Conservation (phyloP, 2,888 invertebrate genomes). For the Scaptomyza parva region DNA sequence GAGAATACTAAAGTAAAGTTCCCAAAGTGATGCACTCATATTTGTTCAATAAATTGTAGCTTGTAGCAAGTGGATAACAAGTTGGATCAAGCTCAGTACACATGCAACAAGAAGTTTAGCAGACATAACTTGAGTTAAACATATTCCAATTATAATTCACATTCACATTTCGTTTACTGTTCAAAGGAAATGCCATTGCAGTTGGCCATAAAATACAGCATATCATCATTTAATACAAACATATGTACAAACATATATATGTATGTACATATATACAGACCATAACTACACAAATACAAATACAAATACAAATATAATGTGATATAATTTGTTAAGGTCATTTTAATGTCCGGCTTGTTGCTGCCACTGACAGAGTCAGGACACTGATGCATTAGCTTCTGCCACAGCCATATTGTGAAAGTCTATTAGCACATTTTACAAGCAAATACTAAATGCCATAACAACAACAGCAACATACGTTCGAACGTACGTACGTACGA, state of each 20-base stretch:
- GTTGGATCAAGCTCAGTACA: neutral
- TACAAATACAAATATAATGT: constrained; percentile 52
- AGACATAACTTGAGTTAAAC: neutral
- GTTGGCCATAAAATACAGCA: constrained; percentile 28
- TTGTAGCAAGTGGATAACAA: too few species aligned
- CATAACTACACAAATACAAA: too few species aligned
- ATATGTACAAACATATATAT: constrained; percentile 25
- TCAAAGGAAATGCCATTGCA: constrained; percentile 20
- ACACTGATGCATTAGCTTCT: constrained; percentile 40
- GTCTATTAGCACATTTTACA: constrained; percentile 75
- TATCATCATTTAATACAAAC: constrained; percentile 15
- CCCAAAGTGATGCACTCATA: neutral
- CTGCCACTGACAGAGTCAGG: constrained; percentile 20
- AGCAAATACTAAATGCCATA: constrained; percentile 67
- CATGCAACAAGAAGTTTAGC: neutral
- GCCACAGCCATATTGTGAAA: constrained; percentile 40
- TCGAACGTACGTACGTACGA: constrained; percentile 4
- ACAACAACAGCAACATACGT: constrained; percentile 12
- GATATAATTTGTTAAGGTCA: constrained; percentile 63
- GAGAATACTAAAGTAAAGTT: too few species aligned
- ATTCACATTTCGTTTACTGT: constrained; percentile 1
- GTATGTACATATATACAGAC: too few species aligned
- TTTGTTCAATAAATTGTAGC: neutral
- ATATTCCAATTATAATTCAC: neutral
- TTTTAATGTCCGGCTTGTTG: constrained; percentile 46